These are phyloP conservation scores for Upupa epops DNA, from an alignment of 2,113 vertebrate genomes.

Conservation along the genomic window DNA sequence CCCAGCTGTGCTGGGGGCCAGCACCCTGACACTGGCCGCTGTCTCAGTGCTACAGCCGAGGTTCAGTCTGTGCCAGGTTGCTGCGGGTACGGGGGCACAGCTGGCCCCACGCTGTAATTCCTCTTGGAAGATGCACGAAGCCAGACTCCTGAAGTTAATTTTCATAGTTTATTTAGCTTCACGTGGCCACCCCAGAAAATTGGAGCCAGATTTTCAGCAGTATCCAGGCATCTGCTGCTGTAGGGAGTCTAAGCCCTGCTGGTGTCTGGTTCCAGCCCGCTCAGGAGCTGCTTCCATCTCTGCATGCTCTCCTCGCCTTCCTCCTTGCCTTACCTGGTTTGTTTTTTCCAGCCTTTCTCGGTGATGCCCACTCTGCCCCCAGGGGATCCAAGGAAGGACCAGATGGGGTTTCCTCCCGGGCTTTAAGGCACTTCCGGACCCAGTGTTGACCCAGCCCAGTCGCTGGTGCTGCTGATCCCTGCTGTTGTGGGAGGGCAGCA, in stretches of 20 bases:
- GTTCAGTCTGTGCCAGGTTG: too few species aligned
- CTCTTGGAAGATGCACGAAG: accelerated
- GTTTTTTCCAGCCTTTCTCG: background rate
- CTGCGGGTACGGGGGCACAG: background rate
- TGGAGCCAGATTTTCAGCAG: background rate
- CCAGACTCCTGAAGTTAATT: background rate
- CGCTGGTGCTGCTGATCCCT: accelerated
- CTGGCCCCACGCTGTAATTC: background rate
- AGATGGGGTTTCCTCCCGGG: background rate
- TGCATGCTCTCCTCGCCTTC: background rate
- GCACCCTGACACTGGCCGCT: too few species aligned
- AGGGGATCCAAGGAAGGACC: accelerated
- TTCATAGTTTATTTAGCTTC: background rate
- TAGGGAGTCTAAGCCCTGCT: background rate
- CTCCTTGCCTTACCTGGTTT: background rate
- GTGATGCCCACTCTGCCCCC: accelerated
- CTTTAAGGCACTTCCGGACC: background rate
- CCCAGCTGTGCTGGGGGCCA: too few species aligned
- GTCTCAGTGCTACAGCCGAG: too few species aligned
- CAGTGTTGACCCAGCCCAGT: accelerated
- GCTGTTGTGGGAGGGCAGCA: background rate
- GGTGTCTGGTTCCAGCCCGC: background rate
- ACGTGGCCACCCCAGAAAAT: accelerated
- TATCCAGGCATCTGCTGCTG: accelerated
- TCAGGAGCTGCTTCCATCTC: background rate